Evolutionary conservation across 2,888 invertebrate genomes (phyloP).

Genomic region (Epinotia brunnichana): DNA sequence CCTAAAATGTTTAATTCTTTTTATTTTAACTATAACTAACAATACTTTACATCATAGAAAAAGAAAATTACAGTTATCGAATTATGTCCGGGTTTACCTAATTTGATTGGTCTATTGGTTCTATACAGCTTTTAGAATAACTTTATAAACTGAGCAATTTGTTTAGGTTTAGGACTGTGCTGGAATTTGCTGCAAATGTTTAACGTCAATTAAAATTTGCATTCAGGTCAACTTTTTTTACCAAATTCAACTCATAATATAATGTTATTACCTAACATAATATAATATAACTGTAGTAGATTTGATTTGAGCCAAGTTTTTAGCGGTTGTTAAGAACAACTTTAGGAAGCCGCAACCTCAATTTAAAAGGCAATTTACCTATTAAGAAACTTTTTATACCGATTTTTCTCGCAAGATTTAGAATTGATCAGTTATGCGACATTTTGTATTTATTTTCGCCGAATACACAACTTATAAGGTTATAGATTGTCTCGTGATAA

Average conservation of each 20-base stretch:
- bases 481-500: neutral
- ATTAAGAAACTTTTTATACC: too few species aligned
- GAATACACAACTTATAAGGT: neutral
- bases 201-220: constrained; percentile 33
- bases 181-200: constrained; percentile 10
- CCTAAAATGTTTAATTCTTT: too few species aligned
- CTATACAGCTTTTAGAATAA: constrained; percentile 18
- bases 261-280: neutral
- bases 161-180: constrained; percentile 34
- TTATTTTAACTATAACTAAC: too few species aligned
- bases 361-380: neutral
- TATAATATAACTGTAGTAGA: neutral
- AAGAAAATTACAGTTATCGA: too few species aligned
- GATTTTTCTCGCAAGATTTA: neutral
- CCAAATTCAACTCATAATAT: constrained; percentile 8
- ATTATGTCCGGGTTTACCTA: too few species aligned
- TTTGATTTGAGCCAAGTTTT: neutral
- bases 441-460: neutral
- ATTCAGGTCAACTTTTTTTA: constrained; percentile 11
- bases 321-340: neutral
- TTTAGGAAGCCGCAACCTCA: neutral
- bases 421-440: neutral
- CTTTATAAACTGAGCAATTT: constrained; percentile 27
- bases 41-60: too few species aligned
- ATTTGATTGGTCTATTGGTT: too few species aligned